Evolutionary conservation across 1,140 invertebrate species (phyloP).

Genomic region (Cydia amplana): DNA sequence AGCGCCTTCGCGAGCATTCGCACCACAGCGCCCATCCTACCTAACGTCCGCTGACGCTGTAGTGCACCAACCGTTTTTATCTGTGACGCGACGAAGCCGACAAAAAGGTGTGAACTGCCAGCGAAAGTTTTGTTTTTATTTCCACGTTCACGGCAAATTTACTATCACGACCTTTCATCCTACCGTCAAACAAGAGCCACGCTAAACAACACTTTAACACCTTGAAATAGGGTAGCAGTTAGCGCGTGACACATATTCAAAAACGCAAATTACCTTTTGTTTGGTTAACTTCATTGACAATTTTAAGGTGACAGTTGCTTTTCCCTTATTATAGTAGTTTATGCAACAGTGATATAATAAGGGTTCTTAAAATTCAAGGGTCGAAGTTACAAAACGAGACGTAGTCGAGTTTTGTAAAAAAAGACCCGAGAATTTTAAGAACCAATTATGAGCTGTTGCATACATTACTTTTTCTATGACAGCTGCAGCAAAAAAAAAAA

Average conservation of each 20-base stretch:
- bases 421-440: no score
- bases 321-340: neutral
- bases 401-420: no score
- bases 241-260: neutral
- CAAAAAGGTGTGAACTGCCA: conserved; percentile 53
- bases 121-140: conserved; percentile 47
- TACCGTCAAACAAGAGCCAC: neutral
- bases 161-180: conserved; percentile 9
- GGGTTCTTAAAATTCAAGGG: no score
- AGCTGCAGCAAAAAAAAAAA: no score
- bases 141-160: conserved; percentile 33
- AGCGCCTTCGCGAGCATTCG: no score
- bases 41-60: neutral
- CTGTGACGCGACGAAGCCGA: conserved; percentile 8
- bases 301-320: neutral
- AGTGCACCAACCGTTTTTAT: conserved; percentile 14
- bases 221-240: neutral
- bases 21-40: no score
- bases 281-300: neutral
- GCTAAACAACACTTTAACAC: neutral
- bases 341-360: no score
- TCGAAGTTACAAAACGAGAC: no score
- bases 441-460: no score
- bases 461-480: no score
- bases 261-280: neutral